Evolutionary conservation across 2,113 vertebrate genomes (phyloP).

Genomic region (Acanthisitta chloris): DNA sequence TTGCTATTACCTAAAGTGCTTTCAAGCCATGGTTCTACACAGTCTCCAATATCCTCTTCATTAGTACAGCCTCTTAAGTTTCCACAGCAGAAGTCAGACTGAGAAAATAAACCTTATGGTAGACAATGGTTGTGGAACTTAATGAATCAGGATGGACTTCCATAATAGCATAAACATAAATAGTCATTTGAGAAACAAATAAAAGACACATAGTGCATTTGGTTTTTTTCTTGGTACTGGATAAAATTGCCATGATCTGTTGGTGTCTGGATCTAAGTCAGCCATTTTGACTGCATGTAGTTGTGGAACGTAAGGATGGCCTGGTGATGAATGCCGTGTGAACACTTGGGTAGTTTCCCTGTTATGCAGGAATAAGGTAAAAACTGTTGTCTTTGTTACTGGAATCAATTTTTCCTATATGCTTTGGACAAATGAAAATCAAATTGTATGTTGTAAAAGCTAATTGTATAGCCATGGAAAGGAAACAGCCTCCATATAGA

Average conservation of each 20-base stretch:
- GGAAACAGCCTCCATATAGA: neutral
- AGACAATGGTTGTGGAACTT: neutral
- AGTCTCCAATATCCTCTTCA: neutral
- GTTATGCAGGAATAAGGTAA: neutral
- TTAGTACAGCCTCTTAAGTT: neutral
- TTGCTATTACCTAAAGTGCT: neutral
- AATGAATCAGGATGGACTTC: neutral
- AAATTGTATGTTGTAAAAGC: neutral
- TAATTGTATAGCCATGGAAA: neutral
- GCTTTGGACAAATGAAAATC: neutral
- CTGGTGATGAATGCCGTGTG: neutral
- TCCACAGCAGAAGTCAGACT: neutral
- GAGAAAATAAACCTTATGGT: neutral
- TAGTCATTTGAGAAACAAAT: neutral
- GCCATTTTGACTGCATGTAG: neutral
- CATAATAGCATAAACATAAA: neutral
- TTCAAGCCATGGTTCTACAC: neutral
- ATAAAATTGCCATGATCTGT: neutral
- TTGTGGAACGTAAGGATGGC: neutral
- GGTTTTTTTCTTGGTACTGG: neutral
- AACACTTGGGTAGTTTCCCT: neutral
- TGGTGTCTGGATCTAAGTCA: neutral
- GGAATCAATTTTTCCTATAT: neutral
- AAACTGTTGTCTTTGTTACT: neutral
- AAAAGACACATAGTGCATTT: neutral